Percentiles rank a stretch among this genome's conserved stretches.
Conservation (phyloP, 1,140 invertebrate genomes). For the Calephelis virginiensis region DNA sequence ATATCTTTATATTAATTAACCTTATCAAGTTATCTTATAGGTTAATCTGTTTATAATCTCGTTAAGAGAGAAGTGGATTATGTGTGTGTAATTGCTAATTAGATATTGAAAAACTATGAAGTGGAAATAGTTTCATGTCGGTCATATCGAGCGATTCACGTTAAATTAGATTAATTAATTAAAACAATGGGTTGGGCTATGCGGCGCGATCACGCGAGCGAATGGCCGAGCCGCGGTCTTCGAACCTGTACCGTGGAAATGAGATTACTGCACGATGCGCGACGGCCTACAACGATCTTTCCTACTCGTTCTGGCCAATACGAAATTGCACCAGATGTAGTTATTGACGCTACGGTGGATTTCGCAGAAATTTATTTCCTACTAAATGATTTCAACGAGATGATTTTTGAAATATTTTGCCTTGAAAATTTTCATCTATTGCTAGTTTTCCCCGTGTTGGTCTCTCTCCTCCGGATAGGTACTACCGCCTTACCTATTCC, state of each 20-base stretch:
- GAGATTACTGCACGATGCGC: slow-evolving; percentile 64
- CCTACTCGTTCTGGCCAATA: slow-evolving; percentile 49
- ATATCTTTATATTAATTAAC: no score
- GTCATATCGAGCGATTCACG: slow-evolving; percentile 29
- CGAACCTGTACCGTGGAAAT: slow-evolving; percentile 69
- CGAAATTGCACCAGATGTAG: slow-evolving; percentile 32
- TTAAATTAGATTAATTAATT: slow-evolving; percentile 72
- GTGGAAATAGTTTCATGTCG: slow-evolving; percentile 14
- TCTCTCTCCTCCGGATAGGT: no score
- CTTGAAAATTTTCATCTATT: background rate
- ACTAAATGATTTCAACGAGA: background rate
- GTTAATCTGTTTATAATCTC: background rate
- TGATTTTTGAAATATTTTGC: background rate
- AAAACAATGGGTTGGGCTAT: slow-evolving; percentile 46
- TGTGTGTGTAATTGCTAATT: background rate
- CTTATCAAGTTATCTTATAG: background rate
- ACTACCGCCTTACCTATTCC: no score
- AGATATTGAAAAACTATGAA: slow-evolving; percentile 10
- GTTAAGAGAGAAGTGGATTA: slow-evolving; percentile 2
- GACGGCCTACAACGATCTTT: slow-evolving; percentile 60
- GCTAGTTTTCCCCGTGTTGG: no score
- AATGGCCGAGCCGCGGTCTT: slow-evolving; percentile 44
- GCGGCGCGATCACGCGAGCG: slow-evolving; percentile 47
- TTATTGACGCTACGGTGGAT: slow-evolving; percentile 13
- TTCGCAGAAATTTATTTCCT: slow-evolving; percentile 1